Percentiles rank a stretch among this genome's conserved stretches.
These are phyloP conservation scores for Pterophyllum scalare DNA, from an alignment of 2,113 vertebrate species.

Conservation along the genomic window DNA sequence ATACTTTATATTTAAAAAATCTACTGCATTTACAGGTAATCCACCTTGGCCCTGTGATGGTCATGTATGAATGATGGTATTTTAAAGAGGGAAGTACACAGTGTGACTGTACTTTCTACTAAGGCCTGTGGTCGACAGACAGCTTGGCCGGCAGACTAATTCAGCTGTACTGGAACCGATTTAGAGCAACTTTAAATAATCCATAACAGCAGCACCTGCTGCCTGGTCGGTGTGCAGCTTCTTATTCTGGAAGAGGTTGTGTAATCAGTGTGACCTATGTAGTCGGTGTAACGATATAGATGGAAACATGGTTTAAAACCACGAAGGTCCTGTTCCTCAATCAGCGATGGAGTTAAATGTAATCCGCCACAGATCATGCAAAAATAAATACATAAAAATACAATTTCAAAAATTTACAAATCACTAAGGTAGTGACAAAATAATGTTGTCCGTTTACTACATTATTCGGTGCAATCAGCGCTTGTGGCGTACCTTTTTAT, in stretches of 20 bases:
- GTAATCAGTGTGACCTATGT: slow-evolving; percentile 53
- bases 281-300: slow-evolving; percentile 32
- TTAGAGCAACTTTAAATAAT: slow-evolving; percentile 80
- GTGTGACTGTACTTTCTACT: slow-evolving; percentile 70
- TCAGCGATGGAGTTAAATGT: slow-evolving; percentile 19
- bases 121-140: slow-evolving; percentile 53
- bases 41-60: slow-evolving; percentile 55
- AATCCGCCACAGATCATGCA: background rate
- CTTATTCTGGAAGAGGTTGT: slow-evolving; percentile 62
- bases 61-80: slow-evolving; percentile 57
- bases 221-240: slow-evolving; percentile 37
- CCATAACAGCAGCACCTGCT: slow-evolving; percentile 76
- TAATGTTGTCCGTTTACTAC: background rate
- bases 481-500: background rate
- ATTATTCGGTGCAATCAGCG: background rate
- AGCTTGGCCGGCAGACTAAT: slow-evolving; percentile 40
- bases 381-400: background rate
- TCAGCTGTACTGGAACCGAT: slow-evolving; percentile 73
- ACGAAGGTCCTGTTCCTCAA: slow-evolving; percentile 74
- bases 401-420: background rate
- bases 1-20: background rate
- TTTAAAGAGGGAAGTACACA: slow-evolving; percentile 71
- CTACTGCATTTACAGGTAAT: slow-evolving; percentile 33
- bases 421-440: background rate
- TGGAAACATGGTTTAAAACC: slow-evolving; percentile 68